Percentiles rank a stretch among this genome's conserved stretches.
Evolutionary conservation across 2,113 vertebrate genomes (phyloP).

Genomic region (Harpagus bidentatus): DNA sequence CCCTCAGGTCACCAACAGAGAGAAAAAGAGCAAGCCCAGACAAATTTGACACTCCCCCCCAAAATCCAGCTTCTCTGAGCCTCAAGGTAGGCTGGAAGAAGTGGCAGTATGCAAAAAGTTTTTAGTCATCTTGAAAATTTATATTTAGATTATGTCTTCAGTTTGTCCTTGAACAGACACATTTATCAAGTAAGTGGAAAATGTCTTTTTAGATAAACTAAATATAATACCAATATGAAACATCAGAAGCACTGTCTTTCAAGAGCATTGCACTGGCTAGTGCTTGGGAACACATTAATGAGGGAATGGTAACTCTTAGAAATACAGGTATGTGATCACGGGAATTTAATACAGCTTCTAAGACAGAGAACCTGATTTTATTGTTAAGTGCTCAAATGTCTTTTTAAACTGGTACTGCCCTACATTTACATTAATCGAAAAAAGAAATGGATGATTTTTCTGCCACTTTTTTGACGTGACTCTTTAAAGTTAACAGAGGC

Average conservation of each 20-base stretch:
- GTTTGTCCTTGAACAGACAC: not conserved
- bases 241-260: not conserved
- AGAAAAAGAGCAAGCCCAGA: not conserved
- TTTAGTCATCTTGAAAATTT: not conserved
- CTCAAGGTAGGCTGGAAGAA: not conserved
- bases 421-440: not conserved
- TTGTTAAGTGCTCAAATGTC: not conserved
- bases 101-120: not conserved
- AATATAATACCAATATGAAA: not conserved
- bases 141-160: not conserved
- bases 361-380: not conserved
- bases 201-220: not conserved
- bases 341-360: not conserved
- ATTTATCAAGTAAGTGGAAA: not conserved
- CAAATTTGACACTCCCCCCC: fast-evolving
- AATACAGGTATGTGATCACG: not conserved
- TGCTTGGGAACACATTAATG: not conserved
- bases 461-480: not conserved
- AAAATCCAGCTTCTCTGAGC: not conserved
- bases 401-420: not conserved
- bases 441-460: not conserved
- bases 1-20: not conserved
- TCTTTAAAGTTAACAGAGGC: not conserved
- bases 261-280: not conserved
- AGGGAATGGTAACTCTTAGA: not conserved